Percentiles rank a stretch among this genome's conserved stretches.
These are phyloP conservation scores for Blastomussa wellsi DNA, from an alignment of 92 coral and sea anemone species.

Conservation along the genomic window DNA sequence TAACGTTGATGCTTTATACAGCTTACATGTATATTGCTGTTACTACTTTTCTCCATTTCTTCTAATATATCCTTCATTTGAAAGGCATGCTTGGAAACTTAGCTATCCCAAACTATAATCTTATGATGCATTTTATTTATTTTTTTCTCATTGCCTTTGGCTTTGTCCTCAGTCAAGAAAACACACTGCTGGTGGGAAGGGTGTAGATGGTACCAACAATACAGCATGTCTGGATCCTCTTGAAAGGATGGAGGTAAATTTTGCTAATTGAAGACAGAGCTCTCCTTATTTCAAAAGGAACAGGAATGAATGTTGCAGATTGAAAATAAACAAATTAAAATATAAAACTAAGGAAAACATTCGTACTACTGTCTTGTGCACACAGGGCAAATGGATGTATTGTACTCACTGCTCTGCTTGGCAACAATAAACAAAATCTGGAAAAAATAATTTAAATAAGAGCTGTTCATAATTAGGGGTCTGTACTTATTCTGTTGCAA, in stretches of 20 bases:
- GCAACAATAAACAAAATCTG: no score
- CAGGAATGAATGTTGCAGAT: no score
- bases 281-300: background rate
- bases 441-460: no score
- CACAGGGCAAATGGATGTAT: no score
- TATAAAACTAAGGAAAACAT: no score
- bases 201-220: background rate
- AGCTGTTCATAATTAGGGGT: no score
- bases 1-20: background rate
- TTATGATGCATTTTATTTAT: no score
- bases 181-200: background rate
- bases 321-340: no score
- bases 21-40: background rate
- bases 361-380: no score
- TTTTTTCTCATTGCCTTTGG: background rate
- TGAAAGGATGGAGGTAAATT: conserved; percentile 80
- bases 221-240: conserved; percentile 61
- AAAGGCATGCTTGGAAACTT: background rate
- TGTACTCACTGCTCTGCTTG: no score
- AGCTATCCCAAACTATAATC: background rate
- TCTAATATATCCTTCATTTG: background rate
- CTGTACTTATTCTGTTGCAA: no score
- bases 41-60: background rate
- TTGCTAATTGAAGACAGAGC: no score
- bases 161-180: conserved; percentile 24